These are phyloP conservation scores for Brevipalpus yothersi DNA, from an alignment of 1,140 invertebrate species.

Conservation along the genomic window DNA sequence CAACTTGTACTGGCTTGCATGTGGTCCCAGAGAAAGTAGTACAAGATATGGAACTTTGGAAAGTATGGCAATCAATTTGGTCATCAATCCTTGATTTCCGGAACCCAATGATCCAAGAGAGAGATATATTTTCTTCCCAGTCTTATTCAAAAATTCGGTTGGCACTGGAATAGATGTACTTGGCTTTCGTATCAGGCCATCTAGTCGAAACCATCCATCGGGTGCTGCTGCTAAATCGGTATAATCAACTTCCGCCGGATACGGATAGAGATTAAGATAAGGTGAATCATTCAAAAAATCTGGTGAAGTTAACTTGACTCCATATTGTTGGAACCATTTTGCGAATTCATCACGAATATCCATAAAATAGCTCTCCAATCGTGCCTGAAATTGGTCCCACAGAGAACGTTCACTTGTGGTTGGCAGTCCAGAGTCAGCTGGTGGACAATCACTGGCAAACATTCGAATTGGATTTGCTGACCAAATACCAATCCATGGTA, in stretches of 20 bases:
- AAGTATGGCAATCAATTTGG: not conserved
- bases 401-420: not conserved
- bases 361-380: not conserved
- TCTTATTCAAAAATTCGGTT: not conserved
- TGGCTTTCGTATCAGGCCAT: not conserved
- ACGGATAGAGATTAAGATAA: conserved; percentile 4
- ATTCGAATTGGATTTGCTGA: not conserved
- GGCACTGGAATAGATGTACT: not conserved
- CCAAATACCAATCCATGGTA: not conserved
- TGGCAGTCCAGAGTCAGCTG: not conserved
- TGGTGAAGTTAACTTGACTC: not conserved
- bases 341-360: not conserved
- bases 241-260: conserved; percentile 4
- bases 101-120: conserved; percentile 9
- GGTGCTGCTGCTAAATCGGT: not conserved
- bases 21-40: not conserved
- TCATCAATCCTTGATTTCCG: conserved; percentile 7
- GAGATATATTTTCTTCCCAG: conserved; percentile 5
- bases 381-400: not conserved
- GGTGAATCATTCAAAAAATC: not conserved
- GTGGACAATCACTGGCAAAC: not conserved
- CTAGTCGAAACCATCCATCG: not conserved
- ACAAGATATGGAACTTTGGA: not conserved
- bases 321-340: not conserved
- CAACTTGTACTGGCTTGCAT: not conserved